Conservation (phyloP, 2,888 invertebrate species). For the Seladonia tumulorum region DNA sequence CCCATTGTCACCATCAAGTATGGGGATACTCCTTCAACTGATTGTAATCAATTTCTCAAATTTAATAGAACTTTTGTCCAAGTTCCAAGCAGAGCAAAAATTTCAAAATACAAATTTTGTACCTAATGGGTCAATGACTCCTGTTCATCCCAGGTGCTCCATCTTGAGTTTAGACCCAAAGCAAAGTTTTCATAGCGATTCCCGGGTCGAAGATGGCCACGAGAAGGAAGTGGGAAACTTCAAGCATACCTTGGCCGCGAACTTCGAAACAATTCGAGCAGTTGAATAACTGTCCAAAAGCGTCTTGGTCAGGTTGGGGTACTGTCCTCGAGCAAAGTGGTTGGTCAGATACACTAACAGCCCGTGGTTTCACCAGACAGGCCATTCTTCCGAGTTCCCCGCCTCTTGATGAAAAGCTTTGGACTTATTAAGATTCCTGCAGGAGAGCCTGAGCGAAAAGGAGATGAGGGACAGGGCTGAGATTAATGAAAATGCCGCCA, state of each 20-base stretch:
- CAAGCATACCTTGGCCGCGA: not conserved
- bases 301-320: not conserved
- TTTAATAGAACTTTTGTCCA: too few species aligned
- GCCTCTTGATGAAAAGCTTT: slow-evolving; percentile 37
- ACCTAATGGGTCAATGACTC: too few species aligned
- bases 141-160: too few species aligned
- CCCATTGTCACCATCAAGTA: too few species aligned
- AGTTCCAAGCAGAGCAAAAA: too few species aligned
- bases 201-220: not conserved
- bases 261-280: not conserved
- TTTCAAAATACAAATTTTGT: too few species aligned
- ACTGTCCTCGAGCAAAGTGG: slow-evolving; percentile 2
- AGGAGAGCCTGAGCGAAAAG: slow-evolving; percentile 22
- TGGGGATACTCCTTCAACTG: too few species aligned
- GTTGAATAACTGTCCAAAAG: not conserved
- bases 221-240: not conserved
- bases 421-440: slow-evolving; percentile 35
- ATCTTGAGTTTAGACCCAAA: not conserved
- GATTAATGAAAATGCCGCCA: slow-evolving; percentile 49
- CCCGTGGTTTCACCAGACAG: not conserved
- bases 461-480: not conserved
- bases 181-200: not conserved
- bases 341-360: not conserved
- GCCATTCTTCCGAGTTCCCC: not conserved
- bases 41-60: too few species aligned